Conservation (phyloP, 2,888 invertebrate species). For the Liodrosophila aerea region DNA sequence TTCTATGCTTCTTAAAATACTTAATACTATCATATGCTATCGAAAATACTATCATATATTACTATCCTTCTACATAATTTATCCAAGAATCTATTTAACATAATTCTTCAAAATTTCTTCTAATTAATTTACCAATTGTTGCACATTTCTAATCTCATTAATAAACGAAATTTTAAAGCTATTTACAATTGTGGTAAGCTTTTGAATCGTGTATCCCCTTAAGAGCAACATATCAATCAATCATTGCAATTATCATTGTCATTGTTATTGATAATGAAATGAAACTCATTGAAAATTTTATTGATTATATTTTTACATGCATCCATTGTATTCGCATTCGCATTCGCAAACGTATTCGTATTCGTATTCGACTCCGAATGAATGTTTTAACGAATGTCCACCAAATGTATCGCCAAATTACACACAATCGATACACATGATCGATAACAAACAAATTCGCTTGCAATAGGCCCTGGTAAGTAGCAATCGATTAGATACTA, state of each 20-base stretch:
- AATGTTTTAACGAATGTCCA: slow-evolving; percentile 39
- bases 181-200: slow-evolving; percentile 8
- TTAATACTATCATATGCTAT: too few species aligned
- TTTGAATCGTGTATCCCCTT: neutral
- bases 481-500: slow-evolving; percentile 29
- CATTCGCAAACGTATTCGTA: slow-evolving; percentile 14
- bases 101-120: too few species aligned
- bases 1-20: too few species aligned
- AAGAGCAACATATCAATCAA: slow-evolving; percentile 1
- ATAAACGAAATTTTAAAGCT: slow-evolving; percentile 23
- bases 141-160: slow-evolving; percentile 8
- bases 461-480: slow-evolving; percentile 77
- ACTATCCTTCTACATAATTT: too few species aligned
- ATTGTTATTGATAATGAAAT: neutral
- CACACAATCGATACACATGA: slow-evolving; percentile 34
- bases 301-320: slow-evolving; percentile 35
- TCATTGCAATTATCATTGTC: too few species aligned
- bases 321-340: slow-evolving; percentile 20
- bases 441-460: slow-evolving; percentile 28
- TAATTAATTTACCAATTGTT: neutral
- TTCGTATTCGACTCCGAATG: slow-evolving; percentile 11
- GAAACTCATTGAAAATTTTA: slow-evolving; percentile 34
- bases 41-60: too few species aligned
- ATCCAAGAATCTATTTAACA: too few species aligned
- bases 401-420: slow-evolving; percentile 53